Evolutionary conservation across 2,888 invertebrate genomes (phyloP).

Genomic region (Eledona agricola): DNA sequence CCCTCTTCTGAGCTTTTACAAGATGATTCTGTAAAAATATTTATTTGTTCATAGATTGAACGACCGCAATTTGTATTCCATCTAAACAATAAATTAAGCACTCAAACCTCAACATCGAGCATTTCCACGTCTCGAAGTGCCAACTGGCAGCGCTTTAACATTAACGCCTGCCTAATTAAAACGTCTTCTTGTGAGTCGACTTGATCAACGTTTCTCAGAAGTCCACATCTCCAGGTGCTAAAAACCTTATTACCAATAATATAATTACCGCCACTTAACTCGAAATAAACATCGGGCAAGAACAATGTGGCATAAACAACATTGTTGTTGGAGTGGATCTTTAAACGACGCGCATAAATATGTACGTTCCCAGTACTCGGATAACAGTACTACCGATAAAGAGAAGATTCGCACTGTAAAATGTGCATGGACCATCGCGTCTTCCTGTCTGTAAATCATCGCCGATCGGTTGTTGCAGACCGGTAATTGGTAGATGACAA

Average conservation of each 20-base stretch:
- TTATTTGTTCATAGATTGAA: no score
- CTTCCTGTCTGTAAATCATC: no score
- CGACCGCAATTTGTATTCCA: no score
- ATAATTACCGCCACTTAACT: conserved; percentile 29
- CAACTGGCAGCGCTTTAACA: not conserved
- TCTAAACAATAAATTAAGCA: no score
- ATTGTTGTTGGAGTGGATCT: conserved; percentile 31
- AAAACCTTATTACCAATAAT: conserved; percentile 35
- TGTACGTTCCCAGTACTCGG: conserved; percentile 20
- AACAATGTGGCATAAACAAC: conserved; percentile 35
- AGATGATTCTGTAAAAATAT: no score
- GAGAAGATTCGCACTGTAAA: no score
- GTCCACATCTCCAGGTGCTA: conserved; percentile 20
- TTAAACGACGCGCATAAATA: conserved; percentile 27
- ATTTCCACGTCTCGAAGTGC: no score
- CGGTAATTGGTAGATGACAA: no score
- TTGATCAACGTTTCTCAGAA: conserved; percentile 11
- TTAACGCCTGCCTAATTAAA: not conserved
- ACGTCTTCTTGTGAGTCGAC: not conserved
- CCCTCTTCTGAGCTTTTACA: no score
- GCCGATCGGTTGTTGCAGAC: no score
- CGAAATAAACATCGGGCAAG: conserved; percentile 25
- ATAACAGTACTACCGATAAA: conserved; percentile 38
- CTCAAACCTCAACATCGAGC: no score
- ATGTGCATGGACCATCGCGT: no score